Base-by-base conservation (phyloP, 2,113 vertebrate genomes). In the Oreochromis spilurus region DNA sequence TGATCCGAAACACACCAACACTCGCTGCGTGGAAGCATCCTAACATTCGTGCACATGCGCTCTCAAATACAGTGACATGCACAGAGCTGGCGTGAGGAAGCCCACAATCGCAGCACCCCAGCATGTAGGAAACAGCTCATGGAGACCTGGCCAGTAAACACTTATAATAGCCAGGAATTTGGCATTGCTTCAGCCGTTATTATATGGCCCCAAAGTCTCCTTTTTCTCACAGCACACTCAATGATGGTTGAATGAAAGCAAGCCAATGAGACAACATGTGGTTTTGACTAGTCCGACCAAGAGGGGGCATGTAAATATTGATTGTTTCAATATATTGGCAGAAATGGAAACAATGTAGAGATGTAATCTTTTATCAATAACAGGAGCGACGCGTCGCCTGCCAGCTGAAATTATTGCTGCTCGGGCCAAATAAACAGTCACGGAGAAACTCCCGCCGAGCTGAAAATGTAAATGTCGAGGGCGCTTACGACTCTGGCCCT, bases 261-360 rank as follows among this genome's bases (percentile, higher is more conserved):
- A 29, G 83, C 87, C 90, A 88, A 29, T 11, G 50, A 90, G 81
- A 91, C 82, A 84, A 91, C 90, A 93, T 91, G 91, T 92, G 91
- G 87, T 92, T 95, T 86, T 83, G 83, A 95, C 88, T 95, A 90
- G 86, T 83, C 86, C 8, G 7, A 89, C 83, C 85, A 83, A 85
- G 85, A 84, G 60, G 26, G 26, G 83, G 75, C 84, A 89, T 93
- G 92, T 92, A 93, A 95, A 96, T 94, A 94, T 94, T 92, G 89
- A 94, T 92, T 92, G 92, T 94, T 93, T 92, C 88, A 86, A 82
- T 91, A 85, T 88, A 92, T 94, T 90, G 92, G 90, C 88, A 95
- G 85, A 89, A 92, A 93, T 88, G 90, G 79, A 93, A 93, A 92
- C 89, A 89, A 90, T 86, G 89, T 85, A 83, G 81, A 84, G 87